phyloP scores from a whole-genome alignment of 2,888 invertebrate genomes.

The Tetramorium bicarinatum region DNA sequence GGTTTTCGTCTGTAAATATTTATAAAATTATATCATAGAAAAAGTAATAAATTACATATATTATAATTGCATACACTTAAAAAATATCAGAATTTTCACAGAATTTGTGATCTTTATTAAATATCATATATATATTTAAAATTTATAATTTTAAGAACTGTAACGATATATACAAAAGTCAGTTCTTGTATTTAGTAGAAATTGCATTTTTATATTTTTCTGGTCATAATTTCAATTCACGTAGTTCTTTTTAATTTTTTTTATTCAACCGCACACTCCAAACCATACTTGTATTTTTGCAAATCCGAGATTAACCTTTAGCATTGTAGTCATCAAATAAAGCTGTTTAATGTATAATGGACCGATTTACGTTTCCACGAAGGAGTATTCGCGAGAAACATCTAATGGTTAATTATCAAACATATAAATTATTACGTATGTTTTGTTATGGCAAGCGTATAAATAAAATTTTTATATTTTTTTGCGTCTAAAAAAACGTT shows the following conservation, averaged over 20 bases:
- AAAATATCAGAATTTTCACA: not conserved
- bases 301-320: constrained; percentile 39
- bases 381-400: not conserved
- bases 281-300: not conserved
- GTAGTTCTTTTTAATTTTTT: not conserved
- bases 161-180: not conserved
- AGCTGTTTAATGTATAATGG: constrained; percentile 14
- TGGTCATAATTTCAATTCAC: not conserved
- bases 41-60: not conserved
- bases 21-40: not conserved
- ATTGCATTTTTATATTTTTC: constrained; percentile 2
- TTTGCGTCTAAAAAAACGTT: not conserved
- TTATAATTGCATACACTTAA: not conserved
- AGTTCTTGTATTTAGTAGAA: not conserved
- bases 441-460: not conserved
- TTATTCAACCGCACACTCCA: not conserved
- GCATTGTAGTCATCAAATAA: constrained; percentile 4
- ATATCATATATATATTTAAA: no score
- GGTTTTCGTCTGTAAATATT: constrained; percentile 2
- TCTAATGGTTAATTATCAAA: not conserved
- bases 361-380: not conserved
- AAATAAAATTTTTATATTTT: not conserved
- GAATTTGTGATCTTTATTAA: not conserved
- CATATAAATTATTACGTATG: not conserved
- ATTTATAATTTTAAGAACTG: not conserved